Base-by-base conservation (phyloP, 2,113 vertebrate species). In the Oncorhynchus mykiss region DNA sequence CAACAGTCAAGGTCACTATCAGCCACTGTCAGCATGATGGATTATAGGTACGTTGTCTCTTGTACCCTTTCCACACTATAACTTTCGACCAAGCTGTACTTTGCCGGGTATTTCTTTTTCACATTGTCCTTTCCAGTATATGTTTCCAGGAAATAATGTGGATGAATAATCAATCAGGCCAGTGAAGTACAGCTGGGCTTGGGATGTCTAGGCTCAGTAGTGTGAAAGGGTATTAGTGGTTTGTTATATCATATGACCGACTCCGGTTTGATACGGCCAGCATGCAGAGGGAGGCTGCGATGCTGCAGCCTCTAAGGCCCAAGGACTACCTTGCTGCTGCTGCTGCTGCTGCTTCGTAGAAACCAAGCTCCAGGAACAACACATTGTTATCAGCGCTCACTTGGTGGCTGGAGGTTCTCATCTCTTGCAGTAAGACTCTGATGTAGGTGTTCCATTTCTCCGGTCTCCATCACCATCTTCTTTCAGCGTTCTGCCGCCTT, bases 401-500 rank as follows among this genome's bases (percentile, higher is more conserved):
- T 90, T 85, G 92, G 80, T 93, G 91, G 16, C 91, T 89, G 76
- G 93, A 93, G 7, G 83, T 88, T 75, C 88, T 91, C 71, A 92
- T 94, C 84, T 93, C 95, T 85, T 93, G 93, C 80, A 96, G 95
- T 68, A 96, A 91, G 66, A 93, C 92, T 82, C 95, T 93, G 12
- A 91, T 76, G 0, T 92, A 88, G 59, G 13, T 22, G 59, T 62
- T 16, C 59, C 59, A 5, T 1, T 93, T 87, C 78, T 87, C 87
- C 90, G 91, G 91, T 81, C 74, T 90, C 94, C 66, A 93, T 91
- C 64, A 95, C 84, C 85, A 95, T 87, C 60, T 74, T 93, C 80
- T 97, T 95, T 0, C 97, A 86, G 81, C 93, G 93, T 90, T 96
- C 96, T 0, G 97, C 96, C 1, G 92, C 95, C 87, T 98, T 96